These are phyloP conservation scores for Grapholita molesta DNA, from an alignment of 1,140 invertebrate genomes.

Conservation along the genomic window DNA sequence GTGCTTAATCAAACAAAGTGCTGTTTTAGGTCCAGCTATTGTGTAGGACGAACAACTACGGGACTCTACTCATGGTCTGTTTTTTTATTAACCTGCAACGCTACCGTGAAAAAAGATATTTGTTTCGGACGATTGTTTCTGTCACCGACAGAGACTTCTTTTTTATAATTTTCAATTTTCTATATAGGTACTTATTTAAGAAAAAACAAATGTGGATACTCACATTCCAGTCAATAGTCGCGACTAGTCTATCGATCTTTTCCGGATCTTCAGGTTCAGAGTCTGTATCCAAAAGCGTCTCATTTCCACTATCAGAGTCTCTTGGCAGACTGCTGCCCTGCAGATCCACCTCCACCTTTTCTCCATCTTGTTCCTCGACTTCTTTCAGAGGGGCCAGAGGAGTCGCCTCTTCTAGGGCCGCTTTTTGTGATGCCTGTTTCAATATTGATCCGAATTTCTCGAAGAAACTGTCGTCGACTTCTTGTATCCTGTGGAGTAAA, in stretches of 20 bases:
- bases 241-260: conserved; percentile 79
- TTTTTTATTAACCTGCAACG: too few relatives aligned
- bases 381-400: conserved; percentile 76
- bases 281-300: conserved; percentile 75
- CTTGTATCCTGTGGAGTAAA: conserved; percentile 81
- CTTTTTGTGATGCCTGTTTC: conserved; percentile 80
- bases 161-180: too few relatives aligned
- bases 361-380: conserved; percentile 59
- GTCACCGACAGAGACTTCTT: too few relatives aligned
- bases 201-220: conserved; percentile 53
- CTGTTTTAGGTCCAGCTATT: too few relatives aligned
- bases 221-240: conserved; percentile 85
- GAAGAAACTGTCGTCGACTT: conserved; percentile 88
- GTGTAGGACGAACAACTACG: too few relatives aligned
- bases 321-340: conserved; percentile 48
- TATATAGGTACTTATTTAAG: too few relatives aligned
- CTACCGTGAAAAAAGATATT: too few relatives aligned
- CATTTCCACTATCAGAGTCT: conserved; percentile 78
- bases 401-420: conserved; percentile 74
- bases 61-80: too few relatives aligned
- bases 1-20: too few relatives aligned
- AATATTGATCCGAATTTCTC: conserved; percentile 87
- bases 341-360: conserved; percentile 57
- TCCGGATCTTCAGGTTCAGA: conserved; percentile 77
- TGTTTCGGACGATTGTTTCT: too few relatives aligned